These are phyloP conservation scores for Ophthalmotilapia sp. DNA, from an alignment of 2,113 vertebrate species.

Conservation along the genomic window DNA sequence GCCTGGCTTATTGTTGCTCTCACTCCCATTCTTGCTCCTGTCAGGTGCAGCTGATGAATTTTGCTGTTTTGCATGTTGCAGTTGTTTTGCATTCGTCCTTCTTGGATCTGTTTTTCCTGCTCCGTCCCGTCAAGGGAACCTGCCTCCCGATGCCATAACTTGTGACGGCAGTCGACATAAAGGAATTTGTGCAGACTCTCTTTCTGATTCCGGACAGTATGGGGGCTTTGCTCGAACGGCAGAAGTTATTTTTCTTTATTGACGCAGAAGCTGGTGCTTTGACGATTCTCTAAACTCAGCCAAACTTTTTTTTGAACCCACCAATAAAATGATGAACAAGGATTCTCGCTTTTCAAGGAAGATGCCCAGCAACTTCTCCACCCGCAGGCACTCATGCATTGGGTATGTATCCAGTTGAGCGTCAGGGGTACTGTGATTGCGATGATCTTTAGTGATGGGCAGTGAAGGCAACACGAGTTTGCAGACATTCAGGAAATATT, in stretches of 20 bases:
- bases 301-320: background rate
- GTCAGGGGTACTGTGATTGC: background rate
- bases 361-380: slow-evolving; percentile 69
- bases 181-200: background rate
- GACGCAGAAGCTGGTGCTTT: background rate
- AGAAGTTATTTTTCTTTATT: slow-evolving; percentile 2
- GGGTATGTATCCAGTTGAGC: slow-evolving; percentile 61
- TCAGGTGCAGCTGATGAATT: background rate
- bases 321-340: slow-evolving; percentile 67
- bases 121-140: background rate
- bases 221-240: background rate
- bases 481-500: background rate
- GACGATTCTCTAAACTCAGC: background rate
- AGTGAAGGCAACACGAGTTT: background rate
- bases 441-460: background rate
- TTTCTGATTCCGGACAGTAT: background rate
- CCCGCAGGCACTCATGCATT: slow-evolving; percentile 77
- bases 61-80: slow-evolving; percentile 24
- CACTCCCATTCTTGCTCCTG: background rate
- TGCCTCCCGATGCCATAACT: background rate
- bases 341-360: slow-evolving; percentile 67
- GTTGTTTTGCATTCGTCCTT: slow-evolving; percentile 7
- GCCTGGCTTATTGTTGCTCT: background rate
- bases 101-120: background rate
- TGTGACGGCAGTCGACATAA: background rate